Conservation (phyloP, 2,888 invertebrate species). For the Podotricha telesiphe region DNA sequence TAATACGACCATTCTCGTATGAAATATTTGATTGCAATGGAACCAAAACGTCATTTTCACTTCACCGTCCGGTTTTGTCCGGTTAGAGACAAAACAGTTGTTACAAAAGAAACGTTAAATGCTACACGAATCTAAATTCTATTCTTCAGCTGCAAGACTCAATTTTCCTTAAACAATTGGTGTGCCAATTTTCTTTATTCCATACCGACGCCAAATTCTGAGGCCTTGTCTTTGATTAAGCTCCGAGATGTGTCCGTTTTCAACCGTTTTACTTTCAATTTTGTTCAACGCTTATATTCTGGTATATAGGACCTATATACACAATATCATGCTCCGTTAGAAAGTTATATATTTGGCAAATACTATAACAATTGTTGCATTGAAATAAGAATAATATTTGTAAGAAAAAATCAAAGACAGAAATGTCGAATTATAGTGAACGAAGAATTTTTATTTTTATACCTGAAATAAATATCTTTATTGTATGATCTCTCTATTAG, state of each 20-base stretch:
- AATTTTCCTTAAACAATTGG: slow-evolving; percentile 12
- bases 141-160: neutral
- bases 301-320: slow-evolving; percentile 1
- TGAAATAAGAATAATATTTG: no score
- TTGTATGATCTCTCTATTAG: no score
- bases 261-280: slow-evolving; percentile 35
- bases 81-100: slow-evolving; percentile 40
- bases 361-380: no score
- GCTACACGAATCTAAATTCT: slow-evolving; percentile 17
- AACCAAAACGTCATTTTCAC: slow-evolving; percentile 33
- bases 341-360: no score
- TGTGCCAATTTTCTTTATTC: slow-evolving; percentile 36
- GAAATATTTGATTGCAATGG: slow-evolving; percentile 33
- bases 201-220: slow-evolving; percentile 34
- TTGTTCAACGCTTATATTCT: slow-evolving; percentile 19
- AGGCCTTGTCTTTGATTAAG: slow-evolving; percentile 41
- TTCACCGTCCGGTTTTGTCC: slow-evolving; percentile 38
- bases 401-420: no score
- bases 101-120: slow-evolving; percentile 30
- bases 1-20: neutral
- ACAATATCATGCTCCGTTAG: neutral
- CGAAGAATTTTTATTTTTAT: no score
- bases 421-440: no score
- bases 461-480: no score
- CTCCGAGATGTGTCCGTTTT: slow-evolving; percentile 39